A percentile compares a stretch with the other conserved stretches of the same genome.
Evolutionary conservation across 2,797 vertebrate species (phyloP).

Genomic region (Danio choprae): DNA sequence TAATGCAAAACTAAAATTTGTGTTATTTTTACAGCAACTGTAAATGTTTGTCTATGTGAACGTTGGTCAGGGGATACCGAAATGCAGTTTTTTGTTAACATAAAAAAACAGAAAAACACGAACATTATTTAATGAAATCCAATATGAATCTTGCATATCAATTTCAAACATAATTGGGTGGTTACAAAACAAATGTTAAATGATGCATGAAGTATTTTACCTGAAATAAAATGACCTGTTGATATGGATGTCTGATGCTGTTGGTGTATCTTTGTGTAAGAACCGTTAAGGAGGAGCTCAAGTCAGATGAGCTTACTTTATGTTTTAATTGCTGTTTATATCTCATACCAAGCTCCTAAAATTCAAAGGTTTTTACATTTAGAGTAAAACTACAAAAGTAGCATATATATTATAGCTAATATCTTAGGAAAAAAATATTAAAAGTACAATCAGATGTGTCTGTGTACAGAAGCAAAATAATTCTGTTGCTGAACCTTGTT

Average conservation of each 20-base stretch:
- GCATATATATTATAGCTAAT: neutral
- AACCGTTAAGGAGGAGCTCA: neutral
- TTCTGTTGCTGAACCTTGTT: neutral
- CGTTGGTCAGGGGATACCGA: no score
- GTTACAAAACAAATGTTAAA: neutral
- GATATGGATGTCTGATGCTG: neutral
- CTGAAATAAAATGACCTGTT: neutral
- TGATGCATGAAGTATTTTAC: neutral
- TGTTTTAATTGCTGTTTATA: neutral
- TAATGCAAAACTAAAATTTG: no score
- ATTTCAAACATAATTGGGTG: no score
- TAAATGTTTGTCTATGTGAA: no score
- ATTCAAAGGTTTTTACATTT: neutral
- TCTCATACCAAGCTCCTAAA: neutral
- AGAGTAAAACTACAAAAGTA: neutral
- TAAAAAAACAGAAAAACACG: no score
- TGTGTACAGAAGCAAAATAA: neutral
- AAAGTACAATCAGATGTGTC: neutral
- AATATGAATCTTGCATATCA: no score
- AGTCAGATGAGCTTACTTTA: neutral
- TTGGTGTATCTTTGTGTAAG: neutral
- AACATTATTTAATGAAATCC: no score
- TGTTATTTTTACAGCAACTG: no score
- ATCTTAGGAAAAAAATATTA: neutral
- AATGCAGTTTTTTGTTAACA: no score